Base-by-base conservation (phyloP, 2,888 invertebrate genomes). In the Heteromyza rotundicornis region DNA sequence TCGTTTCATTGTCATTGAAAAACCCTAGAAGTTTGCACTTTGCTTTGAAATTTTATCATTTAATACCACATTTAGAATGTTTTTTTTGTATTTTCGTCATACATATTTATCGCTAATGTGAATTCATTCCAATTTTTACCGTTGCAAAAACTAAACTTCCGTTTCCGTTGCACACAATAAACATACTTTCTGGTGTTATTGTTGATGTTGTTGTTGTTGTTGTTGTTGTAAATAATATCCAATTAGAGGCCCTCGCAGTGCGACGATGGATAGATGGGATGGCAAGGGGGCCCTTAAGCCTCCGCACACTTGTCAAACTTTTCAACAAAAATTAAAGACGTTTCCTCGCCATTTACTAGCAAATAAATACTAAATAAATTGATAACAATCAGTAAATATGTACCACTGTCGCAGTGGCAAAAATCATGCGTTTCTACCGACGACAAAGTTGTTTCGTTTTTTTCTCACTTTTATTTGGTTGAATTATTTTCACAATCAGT, bases 161-260 rank as follows among this genome's bases (percentile, higher is more conserved):
- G 64, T 56, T 64, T 64, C 64, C 60, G 60, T 59, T 61, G 52
- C 62, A 51, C 50, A 51, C 55, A 32, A n/a, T n/a, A n/a, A n/a
- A n/a, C n/a, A n/a, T n/a, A n/a, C n/a, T n/a, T n/a, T n/a, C n/a
- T n/a, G n/a, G n/a, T n/a, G n/a, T n/a, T n/a, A 17, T 53, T 53
- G 35, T 35, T 53, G 53, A 17, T 53, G 35, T 35, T 53, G 35
- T 59, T 64, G 47, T 57, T 64, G 27, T 59, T 57, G 55, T 27
- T 62, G 50, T 27, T 32, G n/a, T n/a, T n/a, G n/a, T n/a, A n/a
- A n/a, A n/a, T n/a, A n/a, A n/a, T n/a, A n/a, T 20, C 47, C 47
- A 47, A 47, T 47, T 47, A 47, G 40, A 40, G 3, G 40, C 8
- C 10, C n/a, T 14, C 40, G 40, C 40, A 12, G 40, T 3, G 17